Percentiles rank a stretch among this genome's conserved stretches.
These are phyloP conservation scores for Chroicocephalus ridibundus DNA, from an alignment of 2,113 vertebrate genomes.

Conservation along the genomic window DNA sequence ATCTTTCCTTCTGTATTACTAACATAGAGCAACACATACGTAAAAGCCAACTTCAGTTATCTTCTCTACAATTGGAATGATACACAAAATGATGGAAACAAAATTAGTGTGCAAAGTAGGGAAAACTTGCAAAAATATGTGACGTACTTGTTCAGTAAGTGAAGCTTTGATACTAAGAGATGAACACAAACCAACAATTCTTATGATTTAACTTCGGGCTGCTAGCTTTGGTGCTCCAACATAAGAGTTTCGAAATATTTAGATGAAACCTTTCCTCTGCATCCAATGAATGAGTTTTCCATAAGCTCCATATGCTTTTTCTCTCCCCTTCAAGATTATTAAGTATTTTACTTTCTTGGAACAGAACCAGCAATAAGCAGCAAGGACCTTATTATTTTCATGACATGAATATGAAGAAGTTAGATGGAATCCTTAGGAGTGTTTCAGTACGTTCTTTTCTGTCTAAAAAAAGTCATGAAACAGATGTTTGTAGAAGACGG, in stretches of 20 bases:
- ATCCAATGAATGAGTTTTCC: background rate
- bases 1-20: background rate
- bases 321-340: background rate
- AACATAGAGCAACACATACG: background rate
- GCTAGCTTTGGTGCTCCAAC: background rate
- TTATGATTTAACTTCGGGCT: background rate
- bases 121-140: background rate
- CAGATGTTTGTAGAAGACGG: background rate
- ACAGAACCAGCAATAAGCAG: background rate
- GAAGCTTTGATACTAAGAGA: background rate
- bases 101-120: background rate
- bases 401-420: background rate
- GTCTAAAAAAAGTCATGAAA: background rate
- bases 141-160: background rate
- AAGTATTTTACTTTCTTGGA: background rate
- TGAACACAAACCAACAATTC: background rate
- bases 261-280: background rate
- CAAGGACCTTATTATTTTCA: background rate
- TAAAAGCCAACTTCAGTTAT: background rate
- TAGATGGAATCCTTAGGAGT: background rate
- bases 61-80: background rate
- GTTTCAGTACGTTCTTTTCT: background rate
- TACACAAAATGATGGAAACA: background rate
- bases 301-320: background rate
- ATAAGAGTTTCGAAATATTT: background rate